These are phyloP conservation scores for Turritopsis dohrnii DNA, from an alignment of 30 jellyfish, hydroid and myxozoan species.

Conservation along the genomic window DNA sequence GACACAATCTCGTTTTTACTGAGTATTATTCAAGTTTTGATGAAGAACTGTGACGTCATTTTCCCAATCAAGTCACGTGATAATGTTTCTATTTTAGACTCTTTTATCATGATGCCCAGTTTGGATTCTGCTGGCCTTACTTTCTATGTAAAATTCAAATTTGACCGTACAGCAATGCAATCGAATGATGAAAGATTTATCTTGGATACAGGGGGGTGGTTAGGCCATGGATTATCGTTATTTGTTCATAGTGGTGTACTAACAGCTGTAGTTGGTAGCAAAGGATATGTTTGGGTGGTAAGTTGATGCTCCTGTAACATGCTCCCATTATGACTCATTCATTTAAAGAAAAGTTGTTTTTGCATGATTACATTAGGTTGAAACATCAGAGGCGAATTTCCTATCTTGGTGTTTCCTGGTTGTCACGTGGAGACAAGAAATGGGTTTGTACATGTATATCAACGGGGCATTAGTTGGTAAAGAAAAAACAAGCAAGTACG, in stretches of 20 bases:
- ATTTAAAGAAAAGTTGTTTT: too few species aligned
- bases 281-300: constrained; percentile 50
- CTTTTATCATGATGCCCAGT: constrained; percentile 36
- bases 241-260: constrained; percentile 34
- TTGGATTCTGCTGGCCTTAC: constrained; percentile 43
- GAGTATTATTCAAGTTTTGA: too few species aligned
- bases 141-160: constrained; percentile 26
- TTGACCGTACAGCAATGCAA: constrained; percentile 16
- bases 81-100: too few species aligned
- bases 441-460: constrained; percentile 34
- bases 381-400: constrained; percentile 24
- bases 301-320: constrained; percentile 2
- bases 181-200: constrained; percentile 32
- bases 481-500: constrained; percentile 20
- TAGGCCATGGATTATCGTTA: constrained; percentile 58
- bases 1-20: too few species aligned
- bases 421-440: constrained; percentile 53
- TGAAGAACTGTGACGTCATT: too few species aligned
- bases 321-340: too few species aligned
- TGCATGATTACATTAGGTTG: too few species aligned
- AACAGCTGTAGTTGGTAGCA: constrained; percentile 53
- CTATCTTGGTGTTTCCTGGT: constrained; percentile 41
- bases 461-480: constrained; percentile 46
- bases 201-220: constrained; percentile 64
- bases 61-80: too few species aligned